Evolutionary conservation across 2,888 invertebrate species (phyloP).

Genomic region (Chymomyza caudatula): DNA sequence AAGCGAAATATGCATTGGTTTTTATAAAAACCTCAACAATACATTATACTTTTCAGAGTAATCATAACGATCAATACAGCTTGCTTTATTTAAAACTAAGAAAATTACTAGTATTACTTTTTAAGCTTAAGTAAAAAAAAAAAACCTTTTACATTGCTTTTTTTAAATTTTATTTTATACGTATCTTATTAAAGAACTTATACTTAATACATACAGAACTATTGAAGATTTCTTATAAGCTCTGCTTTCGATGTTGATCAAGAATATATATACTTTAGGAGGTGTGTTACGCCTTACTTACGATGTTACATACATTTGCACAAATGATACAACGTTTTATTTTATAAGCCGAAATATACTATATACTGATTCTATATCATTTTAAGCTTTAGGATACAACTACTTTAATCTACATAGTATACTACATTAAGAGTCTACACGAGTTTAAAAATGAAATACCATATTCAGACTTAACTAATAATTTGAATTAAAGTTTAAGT

Average conservation of each 20-base stretch:
- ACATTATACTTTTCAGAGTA: constrained; percentile 4
- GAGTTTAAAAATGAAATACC: too few relatives aligned
- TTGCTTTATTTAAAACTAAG: neutral
- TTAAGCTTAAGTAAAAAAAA: neutral
- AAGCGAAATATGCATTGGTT: neutral
- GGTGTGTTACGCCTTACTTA: neutral
- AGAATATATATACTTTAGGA: neutral
- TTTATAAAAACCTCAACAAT: neutral
- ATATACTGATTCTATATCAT: neutral
- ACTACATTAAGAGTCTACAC: too few relatives aligned
- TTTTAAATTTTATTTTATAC: neutral
- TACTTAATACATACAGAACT: neutral
- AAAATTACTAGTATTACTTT: neutral
- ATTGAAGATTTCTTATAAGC: neutral
- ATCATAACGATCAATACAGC: neutral
- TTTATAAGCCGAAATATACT: neutral
- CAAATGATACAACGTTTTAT: neutral
- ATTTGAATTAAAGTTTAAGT: too few relatives aligned
- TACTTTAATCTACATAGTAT: neutral
- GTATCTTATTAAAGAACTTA: neutral
- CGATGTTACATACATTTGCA: neutral
- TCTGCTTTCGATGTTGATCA: neutral
- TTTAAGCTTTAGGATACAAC: neutral
- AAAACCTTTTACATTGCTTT: neutral
- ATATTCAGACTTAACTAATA: too few relatives aligned